phyloP scores from a whole-genome alignment of 1,140 invertebrate species.

The Triops cancriformis region DNA sequence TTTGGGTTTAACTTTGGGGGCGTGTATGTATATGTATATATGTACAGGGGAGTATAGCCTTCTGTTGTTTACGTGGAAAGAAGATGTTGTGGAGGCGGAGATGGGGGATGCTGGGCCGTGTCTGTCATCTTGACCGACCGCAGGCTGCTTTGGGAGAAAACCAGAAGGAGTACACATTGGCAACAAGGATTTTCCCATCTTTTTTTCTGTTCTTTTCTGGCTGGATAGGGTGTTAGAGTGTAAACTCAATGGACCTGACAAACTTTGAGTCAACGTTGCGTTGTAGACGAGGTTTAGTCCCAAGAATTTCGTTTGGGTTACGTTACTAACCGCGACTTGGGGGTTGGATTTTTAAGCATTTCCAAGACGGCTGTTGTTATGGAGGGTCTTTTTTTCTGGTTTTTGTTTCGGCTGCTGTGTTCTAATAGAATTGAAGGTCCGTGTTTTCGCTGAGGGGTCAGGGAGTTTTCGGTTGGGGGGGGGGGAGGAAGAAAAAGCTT shows the following conservation, averaged over 20 bases:
- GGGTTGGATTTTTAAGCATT: neutral
- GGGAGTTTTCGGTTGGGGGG: neutral
- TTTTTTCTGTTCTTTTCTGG: neutral
- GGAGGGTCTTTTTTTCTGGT: too few relatives aligned
- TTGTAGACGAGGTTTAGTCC: neutral
- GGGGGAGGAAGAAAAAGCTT: neutral
- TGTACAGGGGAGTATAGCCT: neutral
- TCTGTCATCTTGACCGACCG: constrained; percentile 12
- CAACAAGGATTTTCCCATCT: constrained; percentile 13
- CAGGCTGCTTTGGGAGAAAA: constrained; percentile 4
- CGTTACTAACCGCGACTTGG: neutral
- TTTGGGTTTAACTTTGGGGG: neutral
- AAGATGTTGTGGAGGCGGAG: constrained; percentile 12
- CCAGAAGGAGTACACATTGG: constrained; percentile 6
- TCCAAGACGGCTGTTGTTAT: too few relatives aligned
- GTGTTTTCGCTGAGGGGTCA: too few relatives aligned
- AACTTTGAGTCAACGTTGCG: neutral
- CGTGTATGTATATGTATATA: neutral
- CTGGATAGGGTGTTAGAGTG: neutral
- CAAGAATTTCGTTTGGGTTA: neutral
- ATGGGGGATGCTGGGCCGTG: constrained; percentile 11
- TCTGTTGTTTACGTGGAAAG: constrained; percentile 3
- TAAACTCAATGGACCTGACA: neutral
- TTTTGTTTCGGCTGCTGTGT: too few relatives aligned
- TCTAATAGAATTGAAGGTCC: too few relatives aligned